Percentiles rank a stretch among this genome's conserved stretches.
Evolutionary conservation across 1,140 invertebrate genomes (phyloP).

Genomic region (Mactra quadrangularis): DNA sequence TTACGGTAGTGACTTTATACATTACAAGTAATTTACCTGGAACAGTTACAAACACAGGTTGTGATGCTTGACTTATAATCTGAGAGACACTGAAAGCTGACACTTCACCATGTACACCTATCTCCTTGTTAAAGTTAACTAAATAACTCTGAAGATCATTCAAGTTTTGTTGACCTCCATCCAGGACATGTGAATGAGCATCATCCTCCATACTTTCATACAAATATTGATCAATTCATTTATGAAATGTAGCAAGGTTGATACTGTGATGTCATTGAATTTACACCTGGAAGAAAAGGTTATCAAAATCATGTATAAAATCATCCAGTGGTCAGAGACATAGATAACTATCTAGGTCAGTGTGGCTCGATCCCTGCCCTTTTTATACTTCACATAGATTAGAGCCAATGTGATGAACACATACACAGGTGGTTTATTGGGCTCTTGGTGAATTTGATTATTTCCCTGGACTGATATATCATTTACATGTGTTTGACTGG

Average conservation of each 20-base stretch:
- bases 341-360: too few relatives aligned
- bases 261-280: background rate
- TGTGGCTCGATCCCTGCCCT: too few relatives aligned
- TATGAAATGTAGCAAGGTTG: background rate
- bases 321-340: too few relatives aligned
- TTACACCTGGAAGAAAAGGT: background rate
- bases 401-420: too few relatives aligned
- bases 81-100: slow-evolving; percentile 52
- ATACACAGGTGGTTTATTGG: too few relatives aligned
- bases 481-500: too few relatives aligned
- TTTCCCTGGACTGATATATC: too few relatives aligned
- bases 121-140: slow-evolving; percentile 93
- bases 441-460: too few relatives aligned
- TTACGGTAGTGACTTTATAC: too few relatives aligned
- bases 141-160: slow-evolving; percentile 93
- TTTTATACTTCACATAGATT: too few relatives aligned
- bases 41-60: slow-evolving; percentile 49
- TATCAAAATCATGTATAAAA: background rate
- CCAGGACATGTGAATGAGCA: background rate
- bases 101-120: slow-evolving; percentile 80
- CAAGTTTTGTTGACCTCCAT: slow-evolving; percentile 82
- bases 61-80: slow-evolving; percentile 33
- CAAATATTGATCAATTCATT: too few relatives aligned
- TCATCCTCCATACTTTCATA: background rate
- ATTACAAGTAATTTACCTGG: too few relatives aligned